Base-by-base conservation (phyloP, 2,797 vertebrate genomes). In the Bufotes viridis region DNA sequence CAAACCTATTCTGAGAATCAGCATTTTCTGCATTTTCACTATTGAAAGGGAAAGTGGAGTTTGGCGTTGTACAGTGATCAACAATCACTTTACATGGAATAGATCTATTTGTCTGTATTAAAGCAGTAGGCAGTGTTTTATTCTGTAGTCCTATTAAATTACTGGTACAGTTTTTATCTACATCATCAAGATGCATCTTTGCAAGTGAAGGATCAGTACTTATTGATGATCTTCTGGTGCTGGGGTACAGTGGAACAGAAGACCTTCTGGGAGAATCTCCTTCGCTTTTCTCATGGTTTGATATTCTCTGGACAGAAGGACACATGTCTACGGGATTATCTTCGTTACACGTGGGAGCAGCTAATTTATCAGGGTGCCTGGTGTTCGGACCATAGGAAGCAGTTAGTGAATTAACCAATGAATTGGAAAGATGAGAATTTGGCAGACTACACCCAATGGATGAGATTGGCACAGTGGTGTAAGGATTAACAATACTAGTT, bases 51-150 rank as follows among this genome's bases (percentile, higher is more conserved):
- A 95, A 89, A 55, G 90, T 93, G 89, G 95, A 93, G 91, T 94
- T 94, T 90, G 95, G 92, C n/a, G 94, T 95, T 1, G 94, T 93
- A 86, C 94, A 95, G 92, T 96, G 95, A 90, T 96, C 96, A 34
- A 96, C 96, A 79, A 96, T 96, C 90, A 96, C 96, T 91, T 96
- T 96, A 86, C 96, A 96, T 2, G 96, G 96, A 84, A 96, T 96
- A 0, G 96, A 96, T 91, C 95, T 93, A 87, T 96, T 96, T 85
- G 94, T 91, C 88, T 95, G 95, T 0, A 93, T 81, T 85, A 95
- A 95, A 90, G 78, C 90, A 82, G 92, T 87, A 0, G 92, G 90
- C 87, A 92, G 93, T 90, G 93, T 89, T 94, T 95, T 95, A 65
- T 92, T 91, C 22, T 94, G 88, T 82, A 88, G 61, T 86, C 94